A percentile compares a stretch with the other conserved stretches of the same genome.
Conservation (phyloP, 2,797 vertebrate genomes). For the Hozukius guyotensis region DNA sequence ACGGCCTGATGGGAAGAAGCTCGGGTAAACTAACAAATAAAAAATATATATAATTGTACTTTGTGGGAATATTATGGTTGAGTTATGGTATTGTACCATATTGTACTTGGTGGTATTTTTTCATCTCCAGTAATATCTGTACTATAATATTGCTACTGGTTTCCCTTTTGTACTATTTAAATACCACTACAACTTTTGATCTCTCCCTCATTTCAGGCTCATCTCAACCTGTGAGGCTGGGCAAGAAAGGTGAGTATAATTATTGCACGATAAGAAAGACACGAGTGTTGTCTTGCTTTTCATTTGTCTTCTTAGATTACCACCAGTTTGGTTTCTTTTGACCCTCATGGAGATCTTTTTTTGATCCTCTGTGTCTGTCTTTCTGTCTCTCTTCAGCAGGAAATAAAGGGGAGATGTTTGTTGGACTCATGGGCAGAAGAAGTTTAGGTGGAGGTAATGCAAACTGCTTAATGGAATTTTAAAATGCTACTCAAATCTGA, state of each 20-base stretch:
- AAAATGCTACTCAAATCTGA: not conserved
- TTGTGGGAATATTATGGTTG: not conserved
- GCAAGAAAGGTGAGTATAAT: conserved; percentile 77
- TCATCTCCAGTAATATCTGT: not conserved
- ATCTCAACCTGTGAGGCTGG: conserved; percentile 60
- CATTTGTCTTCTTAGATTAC: not conserved
- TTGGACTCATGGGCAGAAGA: conserved; percentile 80
- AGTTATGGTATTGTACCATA: not conserved
- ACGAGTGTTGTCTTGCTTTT: not conserved
- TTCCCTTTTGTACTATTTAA: not conserved
- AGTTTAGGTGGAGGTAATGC: conserved; percentile 74
- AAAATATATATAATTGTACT: not conserved
- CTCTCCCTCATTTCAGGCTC: conserved; percentile 44
- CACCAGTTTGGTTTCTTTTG: not conserved
- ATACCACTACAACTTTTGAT: not conserved
- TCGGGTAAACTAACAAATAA: conserved; percentile 57
- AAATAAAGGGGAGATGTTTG: conserved; percentile 79
- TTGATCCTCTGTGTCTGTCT: not conserved
- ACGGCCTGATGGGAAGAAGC: conserved; percentile 86
- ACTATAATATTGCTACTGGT: not conserved
- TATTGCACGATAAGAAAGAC: not conserved
- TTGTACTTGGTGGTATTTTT: not conserved
- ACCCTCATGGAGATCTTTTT: not conserved
- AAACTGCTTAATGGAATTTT: not conserved
- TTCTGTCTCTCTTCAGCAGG: conserved; percentile 32